A percentile compares a stretch with the other conserved stretches of the same genome.
phyloP scores from a whole-genome alignment of 2,797 vertebrate genomes.

The Artibeus lituratus region DNA sequence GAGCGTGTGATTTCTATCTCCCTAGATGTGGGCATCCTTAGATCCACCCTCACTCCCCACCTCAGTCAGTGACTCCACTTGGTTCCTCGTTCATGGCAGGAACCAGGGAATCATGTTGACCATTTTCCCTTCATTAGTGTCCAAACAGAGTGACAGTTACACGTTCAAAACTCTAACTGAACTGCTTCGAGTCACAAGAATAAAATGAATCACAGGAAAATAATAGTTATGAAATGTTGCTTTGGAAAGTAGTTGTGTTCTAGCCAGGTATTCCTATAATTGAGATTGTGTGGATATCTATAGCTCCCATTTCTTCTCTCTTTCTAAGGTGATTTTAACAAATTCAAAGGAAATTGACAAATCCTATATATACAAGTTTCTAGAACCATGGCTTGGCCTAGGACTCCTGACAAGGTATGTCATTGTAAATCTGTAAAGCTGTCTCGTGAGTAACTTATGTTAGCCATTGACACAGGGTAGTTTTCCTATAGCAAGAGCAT shows the following conservation, averaged over 20 bases:
- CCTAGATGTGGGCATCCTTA: neutral
- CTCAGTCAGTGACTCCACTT: neutral
- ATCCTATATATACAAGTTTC: slow-evolving; percentile 87
- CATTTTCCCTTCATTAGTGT: neutral
- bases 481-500: neutral
- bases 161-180: neutral
- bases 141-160: neutral
- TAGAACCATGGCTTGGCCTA: slow-evolving; percentile 95
- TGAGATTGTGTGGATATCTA: neutral
- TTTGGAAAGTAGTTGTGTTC: neutral
- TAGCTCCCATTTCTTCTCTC: slow-evolving; percentile 34
- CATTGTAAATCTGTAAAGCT: neutral
- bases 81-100: neutral
- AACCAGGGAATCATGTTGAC: neutral
- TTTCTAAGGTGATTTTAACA: slow-evolving; percentile 85
- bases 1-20: neutral
- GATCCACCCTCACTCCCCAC: neutral
- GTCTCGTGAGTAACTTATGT: neutral
- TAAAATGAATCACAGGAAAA: slow-evolving; percentile 14
- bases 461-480: neutral
- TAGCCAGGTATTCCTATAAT: neutral
- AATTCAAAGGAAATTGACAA: slow-evolving; percentile 92
- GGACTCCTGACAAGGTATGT: slow-evolving; percentile 95
- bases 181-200: neutral
- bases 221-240: neutral